Evolutionary conservation across 2,797 vertebrate species (phyloP), one percentile per base, ranked within the genome.

Genomic region (Malacoraja senta): DNA sequence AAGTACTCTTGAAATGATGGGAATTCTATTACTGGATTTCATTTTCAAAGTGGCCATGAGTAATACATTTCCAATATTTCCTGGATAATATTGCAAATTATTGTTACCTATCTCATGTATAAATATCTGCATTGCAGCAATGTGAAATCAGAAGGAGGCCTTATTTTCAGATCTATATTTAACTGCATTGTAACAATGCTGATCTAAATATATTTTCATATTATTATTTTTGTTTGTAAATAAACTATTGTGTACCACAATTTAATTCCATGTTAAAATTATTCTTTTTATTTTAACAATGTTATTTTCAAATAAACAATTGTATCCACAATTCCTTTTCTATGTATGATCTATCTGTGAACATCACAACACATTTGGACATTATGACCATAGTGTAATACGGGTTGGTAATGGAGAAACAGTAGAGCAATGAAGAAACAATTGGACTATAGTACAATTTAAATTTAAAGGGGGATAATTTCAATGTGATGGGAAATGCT

Each of bases 171-270:
- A 63, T 63, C 58, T 12, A 32, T 1, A 19, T 86, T 63, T 86
- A 63, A 86, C 83, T 88, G 84, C 84, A 88, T 88, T 88, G 84
- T 68, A 88, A 35, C 84, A 88, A 88, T 88, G 84, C 63, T 88
- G 63, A 68, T 68, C 63, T 68, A 65, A 68, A 68, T 88, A 35
- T 35, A 65, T 32, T 65, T 21, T 63, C 65, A 29, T 68, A 88
- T 35, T 32, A 13, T 0, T 19, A 19, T 15, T 88, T 61, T 58
- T 68, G 17, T 65, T 68, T 68, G 84, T 68, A 88, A 65, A 86
- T 86, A 63, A 17, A 10, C 29, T 68, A 7, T 72, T 35, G 24
- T 76, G 1, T 92, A 44, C 26, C 38, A 26, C 21, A 68, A 35
- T 32, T 92, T 24, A 53, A 91, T 44, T 44, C 68, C 12, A 10